Base-by-base conservation (phyloP, 2,797 vertebrate genomes). In the Jordanella pulchra region DNA sequence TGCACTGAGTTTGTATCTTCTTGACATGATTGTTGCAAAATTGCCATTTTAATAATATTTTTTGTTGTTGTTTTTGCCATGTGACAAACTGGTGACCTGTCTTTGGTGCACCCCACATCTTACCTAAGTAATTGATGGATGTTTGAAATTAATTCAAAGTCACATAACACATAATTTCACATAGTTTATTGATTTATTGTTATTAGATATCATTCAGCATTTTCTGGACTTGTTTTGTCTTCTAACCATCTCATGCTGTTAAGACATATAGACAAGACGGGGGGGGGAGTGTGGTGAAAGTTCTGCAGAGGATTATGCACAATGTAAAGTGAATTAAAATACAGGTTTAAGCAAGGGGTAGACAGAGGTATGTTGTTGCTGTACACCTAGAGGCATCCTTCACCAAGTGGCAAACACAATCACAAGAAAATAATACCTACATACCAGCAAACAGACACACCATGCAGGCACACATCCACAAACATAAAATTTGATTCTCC, bases 341-440 rank as follows among this genome's bases (percentile, higher is more conserved):
- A 27, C 69, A 44, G 48, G 82, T 71, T 66, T 3, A 45, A 71
- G 73, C 75, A 25, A 47, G 60, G 76, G 72, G 10, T 4, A 79
- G 76, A 76, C 51, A 72, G 79, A 78, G 81, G 79, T 77, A 73
- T 81, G 53, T 32, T 18, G 73, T 70, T 76, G 79, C 76, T 76
- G 71, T 77, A 66, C 71, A 89, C 80, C 71, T 87, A 79, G 90
- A 86, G 82, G 76, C 79, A 84, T 83, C 81, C 28, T 80, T 83
- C 83, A 73, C 63, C 73, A 71, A 78, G 74, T 68, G 66, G 76
- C 67, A 73, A 45, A 77, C 66, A 87, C 80, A 85, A 87, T 89
- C 83, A 87, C 78, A 87, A 81, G 77, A 63, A 84, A 82, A 84
- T 83, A 80, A 82, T 75, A 72, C 85, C 78, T 76, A 84, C 77